A percentile compares a stretch with the other conserved stretches of the same genome.
Conservation (phyloP, 2,888 invertebrate genomes). For the Ophioninae sp. region DNA sequence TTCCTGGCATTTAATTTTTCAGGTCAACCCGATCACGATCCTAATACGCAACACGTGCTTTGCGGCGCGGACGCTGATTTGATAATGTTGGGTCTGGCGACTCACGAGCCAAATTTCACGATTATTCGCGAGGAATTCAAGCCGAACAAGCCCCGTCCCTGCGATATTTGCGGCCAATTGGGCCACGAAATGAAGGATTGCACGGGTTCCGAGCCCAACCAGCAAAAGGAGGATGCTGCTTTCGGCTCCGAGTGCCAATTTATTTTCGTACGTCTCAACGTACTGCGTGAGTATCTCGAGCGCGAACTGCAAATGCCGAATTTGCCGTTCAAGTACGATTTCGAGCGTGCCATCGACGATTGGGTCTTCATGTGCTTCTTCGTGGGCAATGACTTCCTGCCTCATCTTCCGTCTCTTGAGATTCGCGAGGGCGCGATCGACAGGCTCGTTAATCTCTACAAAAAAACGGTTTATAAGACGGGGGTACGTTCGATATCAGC, state of each 20-base stretch:
- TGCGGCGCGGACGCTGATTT: constrained; percentile 99
- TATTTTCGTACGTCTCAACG: constrained; percentile 96
- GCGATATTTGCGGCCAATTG: constrained; percentile 95
- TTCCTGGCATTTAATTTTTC: constrained; percentile 62
- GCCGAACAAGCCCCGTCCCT: constrained; percentile 97
- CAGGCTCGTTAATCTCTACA: constrained; percentile 94
- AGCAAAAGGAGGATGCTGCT: constrained; percentile 84
- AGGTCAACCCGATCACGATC: constrained; percentile 97
- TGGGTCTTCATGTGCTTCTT: constrained; percentile 99
- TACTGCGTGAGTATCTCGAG: constrained; percentile 96
- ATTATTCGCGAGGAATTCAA: constrained; percentile 99
- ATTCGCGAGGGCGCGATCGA: constrained; percentile 99
- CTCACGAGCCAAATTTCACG: constrained; percentile 99
- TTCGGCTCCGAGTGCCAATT: constrained; percentile 91
- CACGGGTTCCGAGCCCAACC: constrained; percentile 86
- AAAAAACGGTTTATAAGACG: constrained; percentile 96
- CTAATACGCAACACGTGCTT: constrained; percentile 98
- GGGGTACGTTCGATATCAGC: constrained; percentile 83
- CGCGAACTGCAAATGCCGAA: constrained; percentile 94
- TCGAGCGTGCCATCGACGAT: constrained; percentile 97
- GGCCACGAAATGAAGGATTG: constrained; percentile 98
- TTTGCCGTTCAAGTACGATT: constrained; percentile 95
- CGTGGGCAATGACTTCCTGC: constrained; percentile 99
- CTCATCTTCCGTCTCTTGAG: constrained; percentile 98
- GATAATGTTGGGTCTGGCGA: constrained; percentile 98